A percentile compares a stretch with the other conserved stretches of the same genome.
phyloP scores from a whole-genome alignment of 2,113 vertebrate species.

The Calyptommatus sinebrachiatus region DNA sequence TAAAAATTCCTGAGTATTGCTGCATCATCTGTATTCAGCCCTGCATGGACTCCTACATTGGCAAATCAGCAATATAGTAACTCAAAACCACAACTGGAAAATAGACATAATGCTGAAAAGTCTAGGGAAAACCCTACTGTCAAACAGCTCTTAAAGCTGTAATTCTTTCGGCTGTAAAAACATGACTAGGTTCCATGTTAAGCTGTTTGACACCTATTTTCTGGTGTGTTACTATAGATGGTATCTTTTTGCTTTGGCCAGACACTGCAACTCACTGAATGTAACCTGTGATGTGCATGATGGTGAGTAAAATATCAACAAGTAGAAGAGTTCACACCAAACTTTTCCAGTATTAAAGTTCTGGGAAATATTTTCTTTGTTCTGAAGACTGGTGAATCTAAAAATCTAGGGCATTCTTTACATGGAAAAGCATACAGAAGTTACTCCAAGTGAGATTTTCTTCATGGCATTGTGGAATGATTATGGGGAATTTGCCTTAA shows the following conservation, averaged over 20 bases:
- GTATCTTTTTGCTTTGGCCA: background rate
- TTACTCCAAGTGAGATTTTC: too few relatives aligned
- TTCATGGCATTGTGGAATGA: too few relatives aligned
- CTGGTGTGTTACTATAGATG: background rate
- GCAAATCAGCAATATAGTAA: conserved; percentile 43
- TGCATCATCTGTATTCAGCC: conserved; percentile 39
- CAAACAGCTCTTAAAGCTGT: conserved; percentile 26
- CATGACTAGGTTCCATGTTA: conserved; percentile 24
- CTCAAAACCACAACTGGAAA: conserved; percentile 51
- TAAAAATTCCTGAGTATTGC: conserved; percentile 56
- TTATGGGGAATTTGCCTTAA: too few relatives aligned
- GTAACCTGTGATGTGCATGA: background rate
- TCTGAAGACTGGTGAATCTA: background rate
- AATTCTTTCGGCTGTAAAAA: conserved; percentile 32
- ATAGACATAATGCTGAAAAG: conserved; percentile 34
- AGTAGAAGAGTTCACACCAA: background rate
- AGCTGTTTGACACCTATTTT: conserved; percentile 18
- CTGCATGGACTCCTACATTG: conserved; percentile 22
- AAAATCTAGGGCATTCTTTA: background rate
- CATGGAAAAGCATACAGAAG: background rate
- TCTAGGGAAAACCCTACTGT: conserved; percentile 18
- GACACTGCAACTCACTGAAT: background rate
- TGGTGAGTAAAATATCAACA: background rate
- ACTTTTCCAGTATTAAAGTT: background rate
- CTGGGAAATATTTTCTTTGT: background rate